Conservation (phyloP, 2,888 invertebrate species). For the Erebia aethiops region DNA sequence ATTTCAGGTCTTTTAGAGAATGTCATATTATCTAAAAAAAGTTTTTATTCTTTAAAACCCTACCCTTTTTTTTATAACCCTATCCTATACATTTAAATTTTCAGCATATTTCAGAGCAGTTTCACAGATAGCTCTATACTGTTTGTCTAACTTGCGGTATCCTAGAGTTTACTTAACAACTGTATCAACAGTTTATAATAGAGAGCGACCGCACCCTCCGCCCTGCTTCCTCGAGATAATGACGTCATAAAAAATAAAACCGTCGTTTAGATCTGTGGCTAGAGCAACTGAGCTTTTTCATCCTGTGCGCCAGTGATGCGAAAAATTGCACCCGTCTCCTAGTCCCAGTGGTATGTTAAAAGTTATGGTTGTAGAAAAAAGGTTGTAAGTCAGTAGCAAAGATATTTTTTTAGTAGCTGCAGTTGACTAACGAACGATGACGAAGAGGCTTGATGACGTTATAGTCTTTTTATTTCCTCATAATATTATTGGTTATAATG, state of each 20-base stretch:
- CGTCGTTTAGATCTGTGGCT: constrained; percentile 57
- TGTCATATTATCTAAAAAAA: neutral
- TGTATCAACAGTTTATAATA: constrained; percentile 66
- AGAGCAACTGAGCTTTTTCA: constrained; percentile 65
- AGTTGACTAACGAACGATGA: too few relatives aligned
- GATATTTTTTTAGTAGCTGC: too few relatives aligned
- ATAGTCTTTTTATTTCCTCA: too few relatives aligned
- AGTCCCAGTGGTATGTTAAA: constrained; percentile 32
- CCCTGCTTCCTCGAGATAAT: constrained; percentile 74
- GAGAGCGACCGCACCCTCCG: constrained; percentile 67
- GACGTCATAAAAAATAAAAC: constrained; percentile 74
- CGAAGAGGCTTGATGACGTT: too few relatives aligned
- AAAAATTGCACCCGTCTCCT: constrained; percentile 67
- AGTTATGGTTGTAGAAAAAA: neutral
- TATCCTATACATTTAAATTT: too few relatives aligned
- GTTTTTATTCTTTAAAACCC: too few relatives aligned
- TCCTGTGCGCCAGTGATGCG: constrained; percentile 58
- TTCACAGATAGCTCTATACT: neutral
- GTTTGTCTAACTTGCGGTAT: constrained; percentile 17
- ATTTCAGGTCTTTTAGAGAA: too few relatives aligned
- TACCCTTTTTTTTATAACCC: too few relatives aligned
- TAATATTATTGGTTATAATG: too few relatives aligned
- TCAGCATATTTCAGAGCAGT: neutral
- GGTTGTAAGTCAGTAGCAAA: neutral
- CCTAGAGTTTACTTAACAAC: constrained; percentile 47